These are phyloP conservation scores for Temnothorax unifasciatus DNA, from an alignment of 2,888 invertebrate genomes.

Conservation along the genomic window DNA sequence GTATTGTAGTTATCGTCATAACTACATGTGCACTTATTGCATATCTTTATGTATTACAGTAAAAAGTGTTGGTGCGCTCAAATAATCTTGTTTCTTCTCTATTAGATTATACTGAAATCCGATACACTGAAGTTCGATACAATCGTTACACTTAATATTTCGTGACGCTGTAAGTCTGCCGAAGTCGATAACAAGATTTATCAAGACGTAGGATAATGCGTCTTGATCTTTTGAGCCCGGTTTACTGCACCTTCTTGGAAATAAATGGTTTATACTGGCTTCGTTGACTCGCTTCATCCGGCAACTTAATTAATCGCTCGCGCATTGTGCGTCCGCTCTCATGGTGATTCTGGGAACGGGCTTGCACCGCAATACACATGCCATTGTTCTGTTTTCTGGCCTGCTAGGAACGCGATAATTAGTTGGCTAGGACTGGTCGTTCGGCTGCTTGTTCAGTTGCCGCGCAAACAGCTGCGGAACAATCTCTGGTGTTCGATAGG, in stretches of 20 bases:
- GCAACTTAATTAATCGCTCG: slow-evolving; percentile 69
- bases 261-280: slow-evolving; percentile 58
- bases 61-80: not conserved
- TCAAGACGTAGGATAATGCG: slow-evolving; percentile 26
- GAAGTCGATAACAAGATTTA: slow-evolving; percentile 50
- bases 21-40: not conserved
- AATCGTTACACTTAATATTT: slow-evolving; percentile 38
- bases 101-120: slow-evolving; percentile 17
- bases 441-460: slow-evolving; percentile 70
- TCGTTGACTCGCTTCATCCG: slow-evolving; percentile 58
- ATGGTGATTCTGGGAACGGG: slow-evolving; percentile 30
- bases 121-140: slow-evolving; percentile 1
- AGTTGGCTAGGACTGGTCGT: slow-evolving; percentile 70
- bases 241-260: slow-evolving; percentile 35
- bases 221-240: slow-evolving; percentile 28
- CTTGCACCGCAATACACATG: slow-evolving; percentile 50
- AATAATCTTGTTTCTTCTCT: slow-evolving; percentile 23
- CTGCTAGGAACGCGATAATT: slow-evolving; percentile 72
- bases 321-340: slow-evolving; percentile 54
- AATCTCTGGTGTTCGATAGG: slow-evolving; percentile 71
- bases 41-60: not conserved
- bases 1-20: not conserved
- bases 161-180: slow-evolving; percentile 20
- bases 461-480: slow-evolving; percentile 70
- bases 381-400: slow-evolving; percentile 74